Evolutionary conservation across 2,113 vertebrate genomes (phyloP), one percentile per base, ranked within the genome.

Genomic region (Holacanthus passer): DNA sequence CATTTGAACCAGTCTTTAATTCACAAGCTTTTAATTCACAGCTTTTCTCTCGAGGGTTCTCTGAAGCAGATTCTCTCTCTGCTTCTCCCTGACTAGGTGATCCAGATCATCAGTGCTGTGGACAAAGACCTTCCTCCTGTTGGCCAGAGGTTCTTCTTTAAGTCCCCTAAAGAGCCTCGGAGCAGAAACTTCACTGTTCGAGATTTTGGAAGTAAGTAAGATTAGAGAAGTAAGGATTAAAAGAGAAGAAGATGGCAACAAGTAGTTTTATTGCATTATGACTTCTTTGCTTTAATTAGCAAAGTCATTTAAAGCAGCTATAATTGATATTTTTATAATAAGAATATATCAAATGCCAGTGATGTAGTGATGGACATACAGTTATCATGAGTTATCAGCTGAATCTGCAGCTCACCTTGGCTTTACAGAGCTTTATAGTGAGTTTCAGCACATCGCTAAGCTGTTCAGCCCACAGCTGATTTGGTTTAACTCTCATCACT

Each of bases 181-280:
- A 97, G 97, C 90, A 96, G 96, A 86, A 99, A 98, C 94, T 99
- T 99, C 91, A 98, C 97, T 73, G 92, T 99, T 68, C 95, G 96
- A 72, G 97, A 99, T 92, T 99, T 96, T 89, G 97, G 96, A 96
- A 99, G 98, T 98, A 96, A 97, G 97, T 43, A 22, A 58, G n/a
- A 35, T 16, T 11, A 16, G 35, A 11, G 5, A n/a, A n/a, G n/a
- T n/a, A 10, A 11, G 27, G 32, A 12, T 41, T 37, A 24, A 56
- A 41, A 39, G 41, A 16, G 37, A 43, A 20, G 35, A 55, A 56
- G 52, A 31, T 19, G 20, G 7, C 41, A 22, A 27, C 24, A 22
- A 11, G 2, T 9, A 7, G 13, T 41, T 32, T 24, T 24, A 37
- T 7, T n/a, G 43, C 22, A 19, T n/a, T 39, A 17, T 29, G 13